Percentiles rank a stretch among this genome's conserved stretches.
Conservation (phyloP, 2,113 vertebrate genomes). For the Phainopepla nitens region DNA sequence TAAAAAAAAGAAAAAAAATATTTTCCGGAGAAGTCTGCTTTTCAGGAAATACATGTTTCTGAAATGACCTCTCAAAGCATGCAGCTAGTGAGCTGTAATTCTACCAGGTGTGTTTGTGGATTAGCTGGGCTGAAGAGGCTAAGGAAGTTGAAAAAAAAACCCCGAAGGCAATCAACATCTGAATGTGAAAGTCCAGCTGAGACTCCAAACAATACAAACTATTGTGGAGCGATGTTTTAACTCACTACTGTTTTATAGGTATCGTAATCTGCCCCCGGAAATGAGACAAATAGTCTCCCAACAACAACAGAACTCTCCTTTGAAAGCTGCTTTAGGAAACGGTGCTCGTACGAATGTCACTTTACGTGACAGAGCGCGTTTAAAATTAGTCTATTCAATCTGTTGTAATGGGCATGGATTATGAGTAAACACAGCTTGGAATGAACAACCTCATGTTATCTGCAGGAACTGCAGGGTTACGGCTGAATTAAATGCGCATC, state of each 20-base stretch:
- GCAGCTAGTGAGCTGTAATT: neutral
- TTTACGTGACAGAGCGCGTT: neutral
- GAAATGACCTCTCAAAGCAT: neutral
- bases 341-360: constrained; percentile 37
- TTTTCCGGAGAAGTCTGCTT: neutral
- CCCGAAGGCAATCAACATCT: constrained; percentile 54
- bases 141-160: constrained; percentile 22
- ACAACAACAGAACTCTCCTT: constrained; percentile 46
- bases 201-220: constrained; percentile 42
- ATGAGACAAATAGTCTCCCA: constrained; percentile 51
- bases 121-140: neutral
- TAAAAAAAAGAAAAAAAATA: neutral
- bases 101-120: constrained; percentile 33
- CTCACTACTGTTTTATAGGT: constrained; percentile 64
- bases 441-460: neutral
- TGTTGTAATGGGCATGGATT: constrained; percentile 40
- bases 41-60: neutral
- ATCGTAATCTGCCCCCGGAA: constrained; percentile 61
- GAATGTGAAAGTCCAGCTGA: constrained; percentile 59
- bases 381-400: constrained; percentile 49
- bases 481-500: neutral
- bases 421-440: constrained; percentile 27
- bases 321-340: constrained; percentile 66
- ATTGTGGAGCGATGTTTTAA: constrained; percentile 42
- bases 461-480: neutral